Evolutionary conservation across 2,888 invertebrate species (phyloP).

Genomic region (Drosophila eohydei): DNA sequence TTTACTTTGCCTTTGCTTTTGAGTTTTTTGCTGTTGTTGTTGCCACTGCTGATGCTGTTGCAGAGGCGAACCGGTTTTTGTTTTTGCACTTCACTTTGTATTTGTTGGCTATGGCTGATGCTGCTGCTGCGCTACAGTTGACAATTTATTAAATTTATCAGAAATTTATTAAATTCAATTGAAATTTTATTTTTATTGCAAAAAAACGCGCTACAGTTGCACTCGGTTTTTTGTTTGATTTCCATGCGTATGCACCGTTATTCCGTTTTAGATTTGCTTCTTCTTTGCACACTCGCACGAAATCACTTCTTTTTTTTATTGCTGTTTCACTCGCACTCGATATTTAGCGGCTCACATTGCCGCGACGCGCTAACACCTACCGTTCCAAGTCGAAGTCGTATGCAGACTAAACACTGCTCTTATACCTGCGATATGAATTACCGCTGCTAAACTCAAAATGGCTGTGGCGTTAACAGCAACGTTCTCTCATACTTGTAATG

Average conservation of each 20-base stretch:
- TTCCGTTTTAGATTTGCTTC: conserved; percentile 44
- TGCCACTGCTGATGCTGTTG: conserved; percentile 51
- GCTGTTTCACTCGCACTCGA: conserved; percentile 60
- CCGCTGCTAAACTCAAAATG: conserved; percentile 46
- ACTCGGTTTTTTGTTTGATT: conserved; percentile 26
- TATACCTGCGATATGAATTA: conserved; percentile 25
- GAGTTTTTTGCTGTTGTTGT: conserved; percentile 44
- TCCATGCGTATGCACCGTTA: conserved; percentile 68
- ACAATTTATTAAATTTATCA: conserved; percentile 53
- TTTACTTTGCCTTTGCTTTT: conserved; percentile 54
- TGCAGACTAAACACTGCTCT: conserved; percentile 53
- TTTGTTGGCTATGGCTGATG: conserved; percentile 40
- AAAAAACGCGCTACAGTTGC: conserved; percentile 36
- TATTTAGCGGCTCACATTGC: conserved; percentile 40
- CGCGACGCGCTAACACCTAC: conserved; percentile 44
- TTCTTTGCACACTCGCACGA: conserved; percentile 52
- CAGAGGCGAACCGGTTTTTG: conserved; percentile 78
- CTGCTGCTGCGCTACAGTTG: conserved; percentile 37
- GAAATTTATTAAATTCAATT: conserved; percentile 35
- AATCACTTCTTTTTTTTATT: conserved; percentile 41
- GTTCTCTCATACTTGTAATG: conserved; percentile 21
- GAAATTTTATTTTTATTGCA: conserved; percentile 21
- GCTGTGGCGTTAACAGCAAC: conserved; percentile 4
- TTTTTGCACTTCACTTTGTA: conserved; percentile 77
- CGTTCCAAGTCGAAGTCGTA: conserved; percentile 53